These are phyloP conservation scores for Suricata suricatta DNA, from an alignment of 2,113 vertebrate genomes.

Conservation along the genomic window DNA sequence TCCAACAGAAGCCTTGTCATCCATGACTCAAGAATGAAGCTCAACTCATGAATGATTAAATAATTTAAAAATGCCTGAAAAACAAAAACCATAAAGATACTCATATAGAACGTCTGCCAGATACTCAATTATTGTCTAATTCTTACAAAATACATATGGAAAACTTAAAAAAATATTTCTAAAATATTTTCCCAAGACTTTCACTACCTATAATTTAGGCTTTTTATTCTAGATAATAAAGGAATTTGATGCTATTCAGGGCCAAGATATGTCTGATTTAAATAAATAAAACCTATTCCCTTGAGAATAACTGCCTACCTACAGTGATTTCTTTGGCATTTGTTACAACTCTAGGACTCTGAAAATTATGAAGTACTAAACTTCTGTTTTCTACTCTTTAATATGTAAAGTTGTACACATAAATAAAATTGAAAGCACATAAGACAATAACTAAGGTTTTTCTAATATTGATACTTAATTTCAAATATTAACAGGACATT, in stretches of 20 bases:
- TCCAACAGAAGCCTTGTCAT: constrained; percentile 99
- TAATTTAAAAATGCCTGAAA: constrained; percentile 93
- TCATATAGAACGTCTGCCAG: constrained; percentile 81
- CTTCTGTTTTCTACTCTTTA: background rate
- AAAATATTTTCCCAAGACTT: constrained; percentile 36
- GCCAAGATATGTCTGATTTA: constrained; percentile 37
- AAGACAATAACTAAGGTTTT: background rate
- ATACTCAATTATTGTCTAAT: constrained; percentile 51
- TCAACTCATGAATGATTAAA: constrained; percentile 96
- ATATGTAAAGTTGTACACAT: constrained; percentile 37
- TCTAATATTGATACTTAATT: background rate
- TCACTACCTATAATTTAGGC: background rate
- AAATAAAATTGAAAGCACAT: constrained; percentile 41
- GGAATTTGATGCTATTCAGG: background rate
- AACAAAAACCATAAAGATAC: constrained; percentile 89
- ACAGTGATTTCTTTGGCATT: constrained; percentile 49
- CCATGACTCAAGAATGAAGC: constrained; percentile 97
- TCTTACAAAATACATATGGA: constrained; percentile 61
- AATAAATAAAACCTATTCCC: constrained; percentile 8
- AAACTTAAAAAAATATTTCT: background rate
- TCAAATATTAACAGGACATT: background rate
- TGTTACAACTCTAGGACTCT: background rate
- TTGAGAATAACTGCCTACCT: constrained; percentile 37
- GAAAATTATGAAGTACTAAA: constrained; percentile 6
- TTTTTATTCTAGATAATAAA: constrained; percentile 32